These are phyloP conservation scores for Phymastichus coffea DNA, from an alignment of 1,140 invertebrate species.

Conservation along the genomic window DNA sequence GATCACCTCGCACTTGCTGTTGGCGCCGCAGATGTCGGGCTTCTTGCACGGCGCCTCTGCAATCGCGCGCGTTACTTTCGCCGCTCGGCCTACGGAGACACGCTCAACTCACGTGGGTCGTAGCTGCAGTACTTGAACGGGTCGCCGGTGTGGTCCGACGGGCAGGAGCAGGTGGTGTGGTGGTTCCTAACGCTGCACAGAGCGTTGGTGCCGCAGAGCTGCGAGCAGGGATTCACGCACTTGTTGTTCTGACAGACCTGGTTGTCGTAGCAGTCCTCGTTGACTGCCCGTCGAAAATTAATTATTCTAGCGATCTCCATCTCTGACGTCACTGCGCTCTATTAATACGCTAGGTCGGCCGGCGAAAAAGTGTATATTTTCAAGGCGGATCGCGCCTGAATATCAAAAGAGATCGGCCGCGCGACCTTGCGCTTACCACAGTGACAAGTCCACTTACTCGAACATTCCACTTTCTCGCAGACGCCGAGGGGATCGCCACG, in stretches of 20 bases:
- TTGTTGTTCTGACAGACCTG: slow-evolving; percentile 60
- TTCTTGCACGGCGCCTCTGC: slow-evolving; percentile 77
- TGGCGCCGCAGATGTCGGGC: slow-evolving; percentile 68
- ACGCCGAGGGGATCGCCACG: slow-evolving; percentile 62
- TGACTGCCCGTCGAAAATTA: no score
- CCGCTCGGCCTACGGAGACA: neutral
- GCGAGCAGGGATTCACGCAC: slow-evolving; percentile 63
- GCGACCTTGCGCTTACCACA: no score
- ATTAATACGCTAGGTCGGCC: neutral
- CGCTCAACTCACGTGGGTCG: slow-evolving; percentile 51
- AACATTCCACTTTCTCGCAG: slow-evolving; percentile 59
- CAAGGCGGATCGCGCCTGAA: slow-evolving; percentile 1
- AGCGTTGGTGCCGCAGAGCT: slow-evolving; percentile 64
- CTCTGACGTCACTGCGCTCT: neutral
- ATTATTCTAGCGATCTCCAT: neutral
- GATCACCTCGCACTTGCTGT: slow-evolving; percentile 76
- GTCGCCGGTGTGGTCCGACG: slow-evolving; percentile 65
- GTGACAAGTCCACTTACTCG: slow-evolving; percentile 54
- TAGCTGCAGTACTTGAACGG: slow-evolving; percentile 60
- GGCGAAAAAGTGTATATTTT: neutral
- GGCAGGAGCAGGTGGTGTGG: slow-evolving; percentile 65
- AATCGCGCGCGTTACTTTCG: slow-evolving; percentile 24
- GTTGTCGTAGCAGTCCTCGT: slow-evolving; percentile 53
- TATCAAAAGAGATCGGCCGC: no score
- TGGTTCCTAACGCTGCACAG: slow-evolving; percentile 64